Evolutionary conservation across 2,888 invertebrate species (phyloP), one percentile per base, ranked within the genome.

Genomic region (Mylabris sibirica): DNA sequence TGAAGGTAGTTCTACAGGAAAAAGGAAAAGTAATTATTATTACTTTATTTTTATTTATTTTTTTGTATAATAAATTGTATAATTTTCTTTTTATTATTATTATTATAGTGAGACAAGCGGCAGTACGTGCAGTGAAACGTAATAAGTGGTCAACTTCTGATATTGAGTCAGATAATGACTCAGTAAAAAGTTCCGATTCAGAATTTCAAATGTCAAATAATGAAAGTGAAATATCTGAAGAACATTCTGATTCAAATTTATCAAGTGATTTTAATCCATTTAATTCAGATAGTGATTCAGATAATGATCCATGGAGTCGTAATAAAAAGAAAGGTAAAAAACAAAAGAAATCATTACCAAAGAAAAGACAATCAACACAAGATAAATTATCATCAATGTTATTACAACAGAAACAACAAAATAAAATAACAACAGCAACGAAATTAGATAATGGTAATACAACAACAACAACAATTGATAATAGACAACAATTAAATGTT

Each of bases 241-340:
- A 86, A 69, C 85, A 85, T 79, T 86, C 85, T 59, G 87, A 88
- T 72, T 90, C 90, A 72, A 89, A 90, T 75, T 87, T 86, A 66
- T 93, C 92, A 76, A 93, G 93, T 69, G 96, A 96, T 86, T 96
- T 95, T 83, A 97, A 98, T 87, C 97, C 97, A n/a, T 95, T 95
- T 81, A 93, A 93, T 82, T 92, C 90, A 63, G 96, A 92, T 80
- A 90, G 91, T 78, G 93, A 93, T 78, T 93, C 93, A 53, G 95
- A 95, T 79, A 91, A 92, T 76, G 93, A 93, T 88, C 86, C 84
- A 65, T 85, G 81, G 81, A 82, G 82, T 69, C 78, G 85, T 9
- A 83, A 81, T 60, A 83, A 82, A 76, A 84, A 84, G 66, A 80
- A 78, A n/a, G 80, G 82, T 68, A 80, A 79, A 66, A 79, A 81